phyloP scores from a whole-genome alignment of 2,888 invertebrate species.

The Biston betularia region DNA sequence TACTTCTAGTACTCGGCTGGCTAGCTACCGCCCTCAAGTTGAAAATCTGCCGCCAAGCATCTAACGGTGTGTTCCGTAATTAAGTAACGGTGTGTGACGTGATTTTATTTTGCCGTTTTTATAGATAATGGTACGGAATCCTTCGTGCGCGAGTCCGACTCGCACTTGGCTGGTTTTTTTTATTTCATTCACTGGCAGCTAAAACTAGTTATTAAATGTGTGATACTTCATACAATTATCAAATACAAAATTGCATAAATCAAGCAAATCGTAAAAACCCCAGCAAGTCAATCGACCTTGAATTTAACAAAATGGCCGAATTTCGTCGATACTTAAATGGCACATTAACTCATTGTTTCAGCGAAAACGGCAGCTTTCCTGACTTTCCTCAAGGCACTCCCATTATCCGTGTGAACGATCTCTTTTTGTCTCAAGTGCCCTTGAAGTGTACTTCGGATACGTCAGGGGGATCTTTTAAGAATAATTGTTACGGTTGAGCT shows the following conservation, averaged over 20 bases:
- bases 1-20: too few relatives aligned
- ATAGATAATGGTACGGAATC: too few relatives aligned
- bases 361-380: conserved; percentile 33
- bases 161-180: too few relatives aligned
- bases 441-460: conserved; percentile 29
- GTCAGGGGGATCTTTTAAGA: conserved; percentile 27
- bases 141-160: too few relatives aligned
- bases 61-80: too few relatives aligned
- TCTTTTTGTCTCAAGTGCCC: conserved; percentile 38
- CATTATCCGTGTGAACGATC: conserved; percentile 38
- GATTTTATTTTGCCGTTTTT: too few relatives aligned
- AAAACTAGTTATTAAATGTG: too few relatives aligned
- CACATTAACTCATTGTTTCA: conserved; percentile 38
- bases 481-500: conserved; percentile 33
- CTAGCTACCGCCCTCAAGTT: too few relatives aligned
- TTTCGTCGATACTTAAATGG: conserved; percentile 36
- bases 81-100: too few relatives aligned
- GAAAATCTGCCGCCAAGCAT: too few relatives aligned
- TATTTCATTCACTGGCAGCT: too few relatives aligned
- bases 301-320: conserved; percentile 26
- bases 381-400: conserved; percentile 31
- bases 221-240: background rate
- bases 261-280: conserved; percentile 2
- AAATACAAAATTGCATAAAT: background rate
- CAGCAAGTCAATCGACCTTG: conserved; percentile 29